A percentile compares a stretch with the other conserved stretches of the same genome.
phyloP scores from a whole-genome alignment of 2,888 invertebrate species.

The Eilema griseolum region DNA sequence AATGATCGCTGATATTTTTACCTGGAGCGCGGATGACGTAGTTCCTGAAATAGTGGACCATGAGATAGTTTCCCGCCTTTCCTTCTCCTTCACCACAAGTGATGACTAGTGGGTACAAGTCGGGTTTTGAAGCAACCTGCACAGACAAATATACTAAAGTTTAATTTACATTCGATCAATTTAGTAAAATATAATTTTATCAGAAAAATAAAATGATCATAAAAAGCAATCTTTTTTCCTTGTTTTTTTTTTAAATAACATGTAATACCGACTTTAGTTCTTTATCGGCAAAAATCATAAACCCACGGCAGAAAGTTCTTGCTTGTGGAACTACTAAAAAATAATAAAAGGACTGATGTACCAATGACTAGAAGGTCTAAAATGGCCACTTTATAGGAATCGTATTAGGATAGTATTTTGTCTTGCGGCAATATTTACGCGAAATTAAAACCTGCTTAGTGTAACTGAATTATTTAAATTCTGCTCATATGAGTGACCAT shows the following conservation, averaged over 20 bases:
- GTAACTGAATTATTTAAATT: too few species aligned
- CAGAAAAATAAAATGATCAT: slow-evolving; percentile 21
- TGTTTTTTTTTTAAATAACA: slow-evolving; percentile 12
- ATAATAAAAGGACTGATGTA: too few species aligned
- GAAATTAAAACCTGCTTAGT: too few species aligned
- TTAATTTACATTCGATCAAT: not conserved
- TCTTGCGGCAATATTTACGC: too few species aligned
- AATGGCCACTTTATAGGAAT: too few species aligned
- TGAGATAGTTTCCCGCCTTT: slow-evolving; percentile 91
- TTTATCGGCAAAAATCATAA: too few species aligned
- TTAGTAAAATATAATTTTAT: not conserved
- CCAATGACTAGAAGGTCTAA: too few species aligned
- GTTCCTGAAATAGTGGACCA: slow-evolving; percentile 92
- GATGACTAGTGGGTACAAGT: slow-evolving; percentile 94
- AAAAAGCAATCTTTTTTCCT: slow-evolving; percentile 33
- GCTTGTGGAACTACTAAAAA: too few species aligned
- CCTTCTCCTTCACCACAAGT: slow-evolving; percentile 91
- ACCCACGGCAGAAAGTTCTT: too few species aligned
- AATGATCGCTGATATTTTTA: slow-evolving; percentile 51
- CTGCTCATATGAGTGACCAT: too few species aligned
- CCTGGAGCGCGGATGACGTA: slow-evolving; percentile 91
- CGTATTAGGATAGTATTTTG: too few species aligned
- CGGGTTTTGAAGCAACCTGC: slow-evolving; percentile 95
- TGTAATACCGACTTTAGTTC: slow-evolving; percentile 19
- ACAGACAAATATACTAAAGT: not conserved